phyloP scores from a whole-genome alignment of 2,888 invertebrate species.

The Diplazon laetatorius region DNA sequence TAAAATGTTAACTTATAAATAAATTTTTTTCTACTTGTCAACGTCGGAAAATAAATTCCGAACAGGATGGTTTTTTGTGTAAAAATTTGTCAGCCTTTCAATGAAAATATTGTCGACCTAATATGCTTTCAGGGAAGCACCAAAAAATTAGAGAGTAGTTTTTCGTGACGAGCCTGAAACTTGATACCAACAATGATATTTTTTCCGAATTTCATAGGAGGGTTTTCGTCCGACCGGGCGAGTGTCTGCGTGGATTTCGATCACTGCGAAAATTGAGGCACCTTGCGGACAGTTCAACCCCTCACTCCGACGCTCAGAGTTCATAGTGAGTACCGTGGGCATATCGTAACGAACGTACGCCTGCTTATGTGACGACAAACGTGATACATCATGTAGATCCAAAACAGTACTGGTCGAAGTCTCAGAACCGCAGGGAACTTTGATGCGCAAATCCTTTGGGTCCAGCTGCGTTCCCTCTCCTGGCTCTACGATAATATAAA shows the following conservation, averaged over 20 bases:
- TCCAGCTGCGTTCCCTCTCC: conserved; percentile 42
- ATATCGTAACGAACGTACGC: conserved; percentile 29
- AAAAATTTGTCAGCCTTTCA: no score
- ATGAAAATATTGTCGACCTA: no score
- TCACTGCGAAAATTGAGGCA: conserved; percentile 55
- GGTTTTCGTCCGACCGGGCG: conserved; percentile 51
- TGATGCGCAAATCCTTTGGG: conserved; percentile 58
- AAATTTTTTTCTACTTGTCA: no score
- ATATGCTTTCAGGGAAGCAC: no score
- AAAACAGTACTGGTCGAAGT: conserved; percentile 40
- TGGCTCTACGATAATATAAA: conserved; percentile 57
- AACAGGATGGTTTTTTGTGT: no score
- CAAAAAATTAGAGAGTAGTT: no score
- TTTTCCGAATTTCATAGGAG: no score
- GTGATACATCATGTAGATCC: conserved; percentile 53
- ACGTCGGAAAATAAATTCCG: no score
- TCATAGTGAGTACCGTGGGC: conserved; percentile 35
- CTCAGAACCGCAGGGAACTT: conserved; percentile 43
- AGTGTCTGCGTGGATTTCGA: conserved; percentile 54
- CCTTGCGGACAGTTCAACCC: conserved; percentile 35
- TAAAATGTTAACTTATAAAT: no score
- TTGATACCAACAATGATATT: no score
- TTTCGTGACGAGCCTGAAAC: no score
- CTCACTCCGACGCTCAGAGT: conserved; percentile 40
- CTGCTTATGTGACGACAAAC: conserved; percentile 50